Percentiles rank a stretch among this genome's conserved stretches.
Conservation (phyloP, 2,888 invertebrate genomes). For the Ochropacha duplaris region DNA sequence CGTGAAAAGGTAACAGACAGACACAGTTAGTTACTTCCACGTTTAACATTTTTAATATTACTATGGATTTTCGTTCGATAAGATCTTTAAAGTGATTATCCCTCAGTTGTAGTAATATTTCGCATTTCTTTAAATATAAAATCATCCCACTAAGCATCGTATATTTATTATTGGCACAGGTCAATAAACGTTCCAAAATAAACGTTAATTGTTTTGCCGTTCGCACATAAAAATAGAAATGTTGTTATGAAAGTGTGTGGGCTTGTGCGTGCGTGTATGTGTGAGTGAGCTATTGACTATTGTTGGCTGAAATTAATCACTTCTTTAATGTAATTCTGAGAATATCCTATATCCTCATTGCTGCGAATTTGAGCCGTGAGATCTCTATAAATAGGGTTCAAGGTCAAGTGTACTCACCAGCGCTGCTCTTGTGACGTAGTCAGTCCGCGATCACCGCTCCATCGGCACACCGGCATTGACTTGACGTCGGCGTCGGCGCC, state of each 20-base stretch:
- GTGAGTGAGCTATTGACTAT: background rate
- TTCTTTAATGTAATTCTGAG: background rate
- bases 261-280: too few relatives aligned
- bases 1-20: too few relatives aligned
- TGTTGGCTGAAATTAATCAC: too few relatives aligned
- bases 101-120: background rate
- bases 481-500: slow-evolving; percentile 70
- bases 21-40: too few relatives aligned
- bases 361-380: background rate
- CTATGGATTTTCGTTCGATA: too few relatives aligned
- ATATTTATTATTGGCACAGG: background rate
- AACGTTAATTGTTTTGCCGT: background rate
- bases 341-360: too few relatives aligned
- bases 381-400: slow-evolving; percentile 1
- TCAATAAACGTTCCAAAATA: background rate
- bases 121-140: background rate
- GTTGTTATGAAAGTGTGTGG: background rate
- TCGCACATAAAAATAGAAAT: background rate
- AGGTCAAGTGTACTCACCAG: slow-evolving; percentile 57
- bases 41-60: too few relatives aligned
- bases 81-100: background rate
- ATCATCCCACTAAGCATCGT: background rate
- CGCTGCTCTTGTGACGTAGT: slow-evolving; percentile 77
- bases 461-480: slow-evolving; percentile 79
- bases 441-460: slow-evolving; percentile 80